Evolutionary conservation across 2,113 vertebrate species (phyloP), one percentile per base, ranked within the genome.

Genomic region (Balaenoptera acutorostrata): DNA sequence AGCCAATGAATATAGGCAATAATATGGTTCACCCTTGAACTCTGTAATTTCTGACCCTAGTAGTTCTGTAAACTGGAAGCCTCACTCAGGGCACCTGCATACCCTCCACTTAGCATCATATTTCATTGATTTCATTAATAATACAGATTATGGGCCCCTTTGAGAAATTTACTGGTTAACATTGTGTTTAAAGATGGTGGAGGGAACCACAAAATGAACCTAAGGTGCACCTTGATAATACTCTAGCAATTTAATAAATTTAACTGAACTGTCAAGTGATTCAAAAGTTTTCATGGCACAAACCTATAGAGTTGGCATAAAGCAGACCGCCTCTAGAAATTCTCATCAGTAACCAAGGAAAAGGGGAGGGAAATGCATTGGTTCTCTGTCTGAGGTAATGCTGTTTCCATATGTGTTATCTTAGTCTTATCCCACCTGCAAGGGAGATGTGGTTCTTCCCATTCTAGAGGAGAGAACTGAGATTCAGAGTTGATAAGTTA

Each of bases 131-230:
- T 59, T 61, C 71, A n/a, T 95, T 95, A 64, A 88, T 55, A 39
- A 33, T 46, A 68, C 55, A 78, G 80, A 88, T 52, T 11, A 9
- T 17, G 31, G 41, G 36, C 49, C 64, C 59, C 39, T 88, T 74
- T 68, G n/a, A 77, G 63, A 96, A 93, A 85, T 77, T 11, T 49
- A 39, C n/a, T 91, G 61, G n/a, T 27, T 94, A 88, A 83, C 39
- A 63, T 90, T 96, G 93, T 87, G 52, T 96, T 97, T 96, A 75
- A 97, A 85, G 52, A 88, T 82, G 31, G 6, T 72, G 15, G 64
- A 46, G 21, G 95, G 61, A 95, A 81, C 63, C 52, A 12, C 39
- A 85, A 78, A 95, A 90, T 87, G 72, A 96, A 94, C 33, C 77
- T 88, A 36, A 93, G 82, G 39, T 71, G 33, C 15, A 69, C 63